These are phyloP conservation scores for Mycogona germanica DNA, from an alignment of 2,888 invertebrate genomes.

Conservation along the genomic window DNA sequence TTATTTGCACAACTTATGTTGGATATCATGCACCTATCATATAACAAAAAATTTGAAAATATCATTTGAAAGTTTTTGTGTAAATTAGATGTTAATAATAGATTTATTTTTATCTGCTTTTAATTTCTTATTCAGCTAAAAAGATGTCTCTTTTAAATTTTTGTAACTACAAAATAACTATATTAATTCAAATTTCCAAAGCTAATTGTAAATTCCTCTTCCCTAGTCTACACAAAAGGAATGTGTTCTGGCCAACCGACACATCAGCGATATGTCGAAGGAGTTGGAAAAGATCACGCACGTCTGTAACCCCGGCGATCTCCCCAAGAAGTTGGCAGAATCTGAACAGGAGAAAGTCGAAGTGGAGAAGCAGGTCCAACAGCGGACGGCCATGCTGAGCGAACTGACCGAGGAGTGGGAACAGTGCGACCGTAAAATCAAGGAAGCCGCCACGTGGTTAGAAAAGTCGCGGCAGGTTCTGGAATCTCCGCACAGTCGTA, in stretches of 20 bases:
- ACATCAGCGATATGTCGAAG: conserved; percentile 65
- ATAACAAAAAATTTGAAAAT: no score
- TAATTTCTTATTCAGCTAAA: background rate
- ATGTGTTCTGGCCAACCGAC: conserved; percentile 22
- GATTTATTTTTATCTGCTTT: no score
- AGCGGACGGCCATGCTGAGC: conserved; percentile 77
- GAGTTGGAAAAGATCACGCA: conserved; percentile 74
- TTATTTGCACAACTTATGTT: no score
- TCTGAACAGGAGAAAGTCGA: conserved; percentile 76
- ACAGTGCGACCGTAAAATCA: conserved; percentile 85
- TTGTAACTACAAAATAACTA: background rate
- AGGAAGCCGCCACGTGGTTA: conserved; percentile 78
- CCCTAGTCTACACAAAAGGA: conserved; percentile 23
- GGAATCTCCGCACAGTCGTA: conserved; percentile 68
- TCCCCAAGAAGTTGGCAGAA: conserved; percentile 70
- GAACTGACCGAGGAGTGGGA: conserved; percentile 94
- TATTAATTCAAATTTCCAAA: conserved; percentile 2
- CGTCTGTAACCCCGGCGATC: conserved; percentile 69
- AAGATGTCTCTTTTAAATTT: background rate
- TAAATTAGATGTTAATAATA: no score
- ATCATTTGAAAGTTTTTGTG: no score
- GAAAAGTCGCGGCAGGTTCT: conserved; percentile 66
- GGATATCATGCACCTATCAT: no score
- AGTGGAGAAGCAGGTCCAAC: conserved; percentile 69
- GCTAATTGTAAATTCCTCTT: no score